Conservation (phyloP, 2,113 vertebrate species). For the Pardalotus punctatus region DNA sequence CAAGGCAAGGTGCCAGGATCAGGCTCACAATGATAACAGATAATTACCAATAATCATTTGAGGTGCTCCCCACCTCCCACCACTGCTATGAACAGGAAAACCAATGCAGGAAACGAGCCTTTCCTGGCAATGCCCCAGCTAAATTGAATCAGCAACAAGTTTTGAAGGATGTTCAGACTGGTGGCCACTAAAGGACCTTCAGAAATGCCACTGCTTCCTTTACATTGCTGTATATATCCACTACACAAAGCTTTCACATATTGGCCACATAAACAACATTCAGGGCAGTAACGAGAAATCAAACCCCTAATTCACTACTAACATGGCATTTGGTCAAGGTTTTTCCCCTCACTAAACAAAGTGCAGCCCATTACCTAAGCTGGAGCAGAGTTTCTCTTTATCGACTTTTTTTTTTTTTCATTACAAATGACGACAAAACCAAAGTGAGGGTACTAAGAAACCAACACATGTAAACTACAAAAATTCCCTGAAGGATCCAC, state of each 20-base stretch:
- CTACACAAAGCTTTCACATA: not conserved
- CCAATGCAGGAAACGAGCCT: not conserved
- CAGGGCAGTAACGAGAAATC: not conserved
- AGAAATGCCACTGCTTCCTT: not conserved
- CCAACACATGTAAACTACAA: not conserved
- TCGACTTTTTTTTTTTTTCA: not conserved
- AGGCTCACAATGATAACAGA: not conserved
- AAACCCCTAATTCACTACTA: not conserved
- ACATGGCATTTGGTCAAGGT: not conserved
- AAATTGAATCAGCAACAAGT: not conserved
- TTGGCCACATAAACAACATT: not conserved
- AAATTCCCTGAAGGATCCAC: not conserved
- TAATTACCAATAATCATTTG: not conserved
- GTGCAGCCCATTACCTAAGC: not conserved
- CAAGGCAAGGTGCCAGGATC: not conserved
- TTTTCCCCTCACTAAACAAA: not conserved
- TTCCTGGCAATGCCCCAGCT: not conserved
- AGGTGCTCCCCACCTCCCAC: not conserved
- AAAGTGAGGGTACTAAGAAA: not conserved
- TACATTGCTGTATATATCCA: not conserved
- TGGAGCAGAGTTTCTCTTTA: not conserved
- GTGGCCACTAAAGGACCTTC: not conserved
- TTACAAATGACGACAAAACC: not conserved
- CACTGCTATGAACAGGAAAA: not conserved
- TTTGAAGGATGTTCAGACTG: not conserved